Base-by-base conservation (phyloP, 2,113 vertebrate genomes). In the Heterocephalus glaber region DNA sequence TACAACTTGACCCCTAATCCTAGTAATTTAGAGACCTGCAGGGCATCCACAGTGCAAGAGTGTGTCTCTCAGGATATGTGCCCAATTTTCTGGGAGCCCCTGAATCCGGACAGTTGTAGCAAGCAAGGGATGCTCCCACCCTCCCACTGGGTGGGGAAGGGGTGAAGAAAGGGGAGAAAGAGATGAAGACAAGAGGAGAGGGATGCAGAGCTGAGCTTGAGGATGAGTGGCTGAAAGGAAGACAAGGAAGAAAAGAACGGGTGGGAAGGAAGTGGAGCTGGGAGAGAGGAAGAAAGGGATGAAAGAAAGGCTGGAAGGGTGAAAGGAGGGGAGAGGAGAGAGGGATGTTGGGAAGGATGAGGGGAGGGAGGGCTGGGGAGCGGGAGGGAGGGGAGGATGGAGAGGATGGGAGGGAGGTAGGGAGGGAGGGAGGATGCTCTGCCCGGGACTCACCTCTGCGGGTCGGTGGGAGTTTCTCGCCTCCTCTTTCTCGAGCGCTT, bases 321-420 rank as follows among this genome's bases (percentile, higher is more conserved):
- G 95, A 95, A 92, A 95, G 93, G 95, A 94, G 93, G 94, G 85
- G 94, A 95, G 92, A 90, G 95, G 90, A 95, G 96, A 96, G 96
- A 97, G 97, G 95, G 95, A 97, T 97, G 97, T 95, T 96, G 96
- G 97, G 96, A 97, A 97, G 90, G 96, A 92, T 92, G 88, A 86
- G 80, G 72, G 95, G 96, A 72, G 97, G 96, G 95, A 89, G 96
- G 96, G 83, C 0, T 54, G 88, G 95, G 56, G 94, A 92, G 86
- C 86, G 0, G 56, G 79, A 94, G 95, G 93, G 89, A 94, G 93
- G 96, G 91, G 88, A 94, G 92, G 80, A 79, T 72, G 52, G 47
- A 74, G 68, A 72, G 84, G 90, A 84, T 35, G 85, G 96, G 95
- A 94, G 97, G 97, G 94, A 94, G 89, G 38, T 0, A 13, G 76